A percentile compares a stretch with the other conserved stretches of the same genome.
Evolutionary conservation across 2,888 invertebrate genomes (phyloP).

Genomic region (Drosophila macrospina): DNA sequence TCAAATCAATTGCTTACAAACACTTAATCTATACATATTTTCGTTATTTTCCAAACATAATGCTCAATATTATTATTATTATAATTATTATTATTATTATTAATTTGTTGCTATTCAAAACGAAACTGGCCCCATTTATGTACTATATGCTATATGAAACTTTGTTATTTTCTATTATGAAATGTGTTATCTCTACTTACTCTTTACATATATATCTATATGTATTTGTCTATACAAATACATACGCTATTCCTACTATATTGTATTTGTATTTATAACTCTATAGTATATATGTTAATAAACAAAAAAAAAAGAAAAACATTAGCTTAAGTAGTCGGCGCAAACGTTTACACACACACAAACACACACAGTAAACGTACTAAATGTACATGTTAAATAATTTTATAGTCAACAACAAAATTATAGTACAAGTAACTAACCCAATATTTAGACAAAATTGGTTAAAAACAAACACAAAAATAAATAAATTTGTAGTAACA

Average conservation of each 20-base stretch:
- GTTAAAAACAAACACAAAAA: conserved; percentile 19
- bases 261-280: conserved; percentile 47
- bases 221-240: too few relatives aligned
- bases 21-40: conserved; percentile 20
- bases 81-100: conserved; percentile 31
- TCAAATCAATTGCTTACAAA: conserved; percentile 16
- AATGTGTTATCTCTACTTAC: conserved; percentile 53
- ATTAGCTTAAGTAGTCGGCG: conserved; percentile 63
- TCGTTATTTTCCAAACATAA: conserved; percentile 23
- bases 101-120: conserved; percentile 7
- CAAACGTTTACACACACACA: conserved; percentile 49
- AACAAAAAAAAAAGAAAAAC: conserved; percentile 21
- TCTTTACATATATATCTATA: too few relatives aligned
- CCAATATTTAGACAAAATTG: conserved; percentile 38
- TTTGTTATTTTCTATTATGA: conserved; percentile 54
- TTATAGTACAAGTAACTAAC: conserved; percentile 71
- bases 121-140: conserved; percentile 41
- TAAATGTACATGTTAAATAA: conserved; percentile 70
- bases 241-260: conserved; percentile 36
- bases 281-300: conserved; percentile 21
- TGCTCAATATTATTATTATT: conserved; percentile 49
- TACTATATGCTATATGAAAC: conserved; percentile 42
- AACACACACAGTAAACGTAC: conserved; percentile 54
- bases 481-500: conserved; percentile 39
- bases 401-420: conserved; percentile 62